A percentile compares a stretch with the other conserved stretches of the same genome.
Conservation (phyloP, 2,888 invertebrate species). For the Scaptomyza tumidula region DNA sequence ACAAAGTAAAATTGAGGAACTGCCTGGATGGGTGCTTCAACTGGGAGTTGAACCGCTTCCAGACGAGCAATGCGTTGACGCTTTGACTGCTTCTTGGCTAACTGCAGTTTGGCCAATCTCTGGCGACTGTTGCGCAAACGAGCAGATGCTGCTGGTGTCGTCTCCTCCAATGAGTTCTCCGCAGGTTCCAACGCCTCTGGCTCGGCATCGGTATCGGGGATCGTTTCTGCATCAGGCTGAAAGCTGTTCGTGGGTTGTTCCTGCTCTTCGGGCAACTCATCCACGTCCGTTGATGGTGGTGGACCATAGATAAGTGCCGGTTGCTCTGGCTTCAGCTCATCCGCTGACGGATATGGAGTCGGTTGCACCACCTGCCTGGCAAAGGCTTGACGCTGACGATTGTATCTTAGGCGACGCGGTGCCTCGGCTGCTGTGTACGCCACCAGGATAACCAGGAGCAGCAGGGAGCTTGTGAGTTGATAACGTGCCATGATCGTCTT, state of each 20-base stretch:
- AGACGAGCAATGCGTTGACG: conserved; percentile 67
- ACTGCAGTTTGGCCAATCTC: conserved; percentile 54
- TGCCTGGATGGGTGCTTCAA: conserved; percentile 36
- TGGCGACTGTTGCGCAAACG: conserved; percentile 59
- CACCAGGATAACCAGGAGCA: conserved; percentile 56
- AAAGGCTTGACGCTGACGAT: conserved; percentile 54
- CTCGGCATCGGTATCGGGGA: conserved; percentile 32
- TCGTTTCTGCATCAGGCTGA: conserved; percentile 55
- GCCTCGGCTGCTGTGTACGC: conserved; percentile 46
- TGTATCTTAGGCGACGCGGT: conserved; percentile 46
- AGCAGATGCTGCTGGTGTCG: conserved; percentile 53
- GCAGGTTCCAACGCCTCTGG: conserved; percentile 25
- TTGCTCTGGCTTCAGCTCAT: conserved; percentile 76
- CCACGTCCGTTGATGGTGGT: conserved; percentile 61
- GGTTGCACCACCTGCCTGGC: conserved; percentile 68
- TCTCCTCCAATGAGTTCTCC: conserved; percentile 56
- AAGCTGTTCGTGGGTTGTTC: conserved; percentile 46
- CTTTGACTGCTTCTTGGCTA: conserved; percentile 43
- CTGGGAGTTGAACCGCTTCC: conserved; percentile 52
- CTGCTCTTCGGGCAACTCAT: conserved; percentile 59
- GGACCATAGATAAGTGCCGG: conserved; percentile 75
- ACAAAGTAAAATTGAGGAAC: conserved; percentile 67
- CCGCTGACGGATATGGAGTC: conserved; percentile 77
- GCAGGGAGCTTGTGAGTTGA: conserved; percentile 48
- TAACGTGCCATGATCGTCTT: conserved; percentile 64